Evolutionary conservation across 2,797 vertebrate genomes (phyloP), one percentile per base, ranked within the genome.

Genomic region (Rhadinocentrus ornatus): DNA sequence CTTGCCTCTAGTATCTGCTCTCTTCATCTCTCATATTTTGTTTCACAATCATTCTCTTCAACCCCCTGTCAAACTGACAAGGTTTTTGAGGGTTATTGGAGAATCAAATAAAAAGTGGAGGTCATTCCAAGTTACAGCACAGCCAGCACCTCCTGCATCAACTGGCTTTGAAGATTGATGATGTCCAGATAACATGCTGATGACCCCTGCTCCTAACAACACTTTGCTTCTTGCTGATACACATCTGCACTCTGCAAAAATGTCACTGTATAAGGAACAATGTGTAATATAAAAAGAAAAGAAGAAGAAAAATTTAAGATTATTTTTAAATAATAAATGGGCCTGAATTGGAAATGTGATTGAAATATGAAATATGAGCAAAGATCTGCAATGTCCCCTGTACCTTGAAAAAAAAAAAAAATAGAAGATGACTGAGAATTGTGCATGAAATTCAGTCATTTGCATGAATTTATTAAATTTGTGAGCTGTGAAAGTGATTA

Each of bases 321-420:
- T n/a, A 16, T 1, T 55, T n/a, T 48, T 83, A 46, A 89, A 89
- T 88, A 60, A 84, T 83, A 57, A 67, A 89, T 87, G 56, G 5
- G 27, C 32, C 20, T 54, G 48, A 78, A 82, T 83, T 77, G 60
- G 74, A 80, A 81, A 80, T 69, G n/a, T 67, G 73, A 81, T 71
- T 61, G 53, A 62, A 80, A 82, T 64, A 71, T 79, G 32, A 78
- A 86, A 73, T 70, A 78, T 66, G 52, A 32, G 32, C 2, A 65
- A 62, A 50, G 60, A 75, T 59, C 60, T 20, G 27, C 24, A 73
- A 50, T 57, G 68, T 75, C 62, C 24, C 9, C 13, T 53, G 11
- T 5, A 53, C 12, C 50, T 44, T 53, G 22, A 22, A 4, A 13
- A 15, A 16, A 29, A 54, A 24, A 26, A 3, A 50, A n/a, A 22